Base-by-base conservation (phyloP, 2,113 vertebrate species). In the Sitta europaea region DNA sequence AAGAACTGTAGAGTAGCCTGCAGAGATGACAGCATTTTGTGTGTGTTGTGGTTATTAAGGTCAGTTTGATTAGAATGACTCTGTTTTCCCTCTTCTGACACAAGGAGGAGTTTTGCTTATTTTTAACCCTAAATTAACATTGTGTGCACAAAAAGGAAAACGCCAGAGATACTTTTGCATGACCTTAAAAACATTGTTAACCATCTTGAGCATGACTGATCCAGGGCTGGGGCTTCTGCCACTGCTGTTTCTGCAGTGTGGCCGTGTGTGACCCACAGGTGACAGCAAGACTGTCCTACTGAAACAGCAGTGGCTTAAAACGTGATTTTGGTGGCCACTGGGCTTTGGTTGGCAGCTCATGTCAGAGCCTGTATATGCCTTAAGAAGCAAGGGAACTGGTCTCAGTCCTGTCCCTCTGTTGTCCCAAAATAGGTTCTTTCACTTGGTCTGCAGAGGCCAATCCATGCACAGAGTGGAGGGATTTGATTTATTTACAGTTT, bases 121-220 rank as follows among this genome's bases (percentile, higher is more conserved):
- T 63, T 71, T 78, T 51, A 88, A 58, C 16, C 31, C 12, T 17
- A 24, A 38, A 50, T 51, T 48, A 81, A 36, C 5, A 14, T 16
- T 58, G 22, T 29, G 12, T 27, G 36, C 27, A 21, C 13, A 27
- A 23, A 42, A 50, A 62, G 11, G 10, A 47, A 88, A 77, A 40
- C 1, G 2, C 65, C 0, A 0, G 10, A 45, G 18, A n/a, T 20
- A 29, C 21, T 54, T 92, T 22, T 51, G 35, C 23, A 20, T 0
- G 1, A 36, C 24, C 25, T 54, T 73, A 21, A 40, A 67, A 36
- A 22, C 4, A 20, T 10, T 4, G 14, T 70, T 81, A 36, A 70
- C 31, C 17, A 3, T 16, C 12, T 38, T 20, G 31, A 16, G 6
- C 13, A 40, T 50, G 66, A 38, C 14, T 86, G 28, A 59, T 11